Evolutionary conservation across 2,113 vertebrate genomes (phyloP), one percentile per base, ranked within the genome.

Genomic region (Peromyscus leucopus): DNA sequence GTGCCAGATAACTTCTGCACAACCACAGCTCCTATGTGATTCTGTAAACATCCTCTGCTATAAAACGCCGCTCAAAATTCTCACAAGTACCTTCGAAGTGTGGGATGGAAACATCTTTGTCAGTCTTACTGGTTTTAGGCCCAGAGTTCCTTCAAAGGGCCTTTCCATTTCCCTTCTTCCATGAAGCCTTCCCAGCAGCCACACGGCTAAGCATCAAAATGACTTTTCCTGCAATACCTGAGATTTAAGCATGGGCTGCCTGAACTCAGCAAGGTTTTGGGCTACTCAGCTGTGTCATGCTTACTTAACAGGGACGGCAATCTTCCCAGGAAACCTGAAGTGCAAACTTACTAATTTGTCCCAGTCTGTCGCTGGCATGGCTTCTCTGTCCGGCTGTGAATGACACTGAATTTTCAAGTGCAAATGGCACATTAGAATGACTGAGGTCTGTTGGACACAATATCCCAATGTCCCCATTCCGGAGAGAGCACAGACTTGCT

Each of bases 321-420:
- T 79, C 63, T 31, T 91, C 92, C 24, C 87, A n/a, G 97, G 76
- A 95, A 95, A 86, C 74, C 74, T 48, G 67, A 92, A 90, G 46
- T 83, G 92, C 87, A 85, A 92, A 95, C 51, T 89, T 74, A 74
- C 87, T 95, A 71, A 93, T 90, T 79, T 95, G 28, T 90, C 51
- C 67, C 74, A 87, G 33, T 82, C 92, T 88, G 86, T 61, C 59
- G 39, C 51, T 85, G 12, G 65, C 69, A 51, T 63, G 63, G 82
- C 22, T 72, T 72, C 87, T 76, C 72, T 85, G 90, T 42, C 65
- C 67, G 31, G 46, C 82, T 79, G 61, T 93, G 90, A 89, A 94
- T 72, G 48, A 39, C 51, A 59, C 72, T 55, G 16, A n/a, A 86
- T 93, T 97, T 87, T 85, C 76, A 78, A 82, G n/a, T 89, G 13